Conservation (phyloP, 2,113 vertebrate genomes). For the Aspidoscelis tigris region DNA sequence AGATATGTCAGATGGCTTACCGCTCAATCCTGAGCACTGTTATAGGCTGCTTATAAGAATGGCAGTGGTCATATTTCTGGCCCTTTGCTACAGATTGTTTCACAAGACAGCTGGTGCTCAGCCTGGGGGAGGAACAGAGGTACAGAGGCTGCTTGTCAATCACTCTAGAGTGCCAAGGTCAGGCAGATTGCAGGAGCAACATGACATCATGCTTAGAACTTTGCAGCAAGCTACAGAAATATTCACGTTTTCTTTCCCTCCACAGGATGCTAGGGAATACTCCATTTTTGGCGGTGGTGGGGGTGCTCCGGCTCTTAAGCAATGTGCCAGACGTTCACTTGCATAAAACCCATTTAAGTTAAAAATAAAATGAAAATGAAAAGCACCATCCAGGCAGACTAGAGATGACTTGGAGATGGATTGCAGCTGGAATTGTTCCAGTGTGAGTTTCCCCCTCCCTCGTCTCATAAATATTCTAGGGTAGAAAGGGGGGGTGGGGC, state of each 20-base stretch:
- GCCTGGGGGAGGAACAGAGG: constrained; percentile 41
- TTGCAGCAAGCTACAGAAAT: not conserved
- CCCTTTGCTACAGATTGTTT: constrained; percentile 48
- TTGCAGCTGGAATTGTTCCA: too few relatives aligned
- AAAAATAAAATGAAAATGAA: too few relatives aligned
- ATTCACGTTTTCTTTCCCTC: not conserved
- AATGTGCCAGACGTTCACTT: not conserved
- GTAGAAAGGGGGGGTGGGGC: too few relatives aligned
- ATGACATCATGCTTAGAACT: constrained; percentile 14
- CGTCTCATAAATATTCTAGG: too few relatives aligned
- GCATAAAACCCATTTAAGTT: too few relatives aligned
- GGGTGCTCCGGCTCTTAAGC: not conserved
- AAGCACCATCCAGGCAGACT: too few relatives aligned
- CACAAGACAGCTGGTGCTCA: constrained; percentile 17
- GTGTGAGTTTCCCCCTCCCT: too few relatives aligned
- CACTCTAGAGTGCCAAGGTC: constrained; percentile 23
- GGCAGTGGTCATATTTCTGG: constrained; percentile 39
- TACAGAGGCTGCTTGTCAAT: constrained; percentile 47
- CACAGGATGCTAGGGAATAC: constrained; percentile 3
- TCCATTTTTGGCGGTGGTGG: not conserved
- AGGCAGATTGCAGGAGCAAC: not conserved
- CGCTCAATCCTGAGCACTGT: constrained; percentile 38
- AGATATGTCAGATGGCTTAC: constrained; percentile 48
- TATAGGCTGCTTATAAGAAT: constrained; percentile 52
- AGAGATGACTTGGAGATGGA: too few relatives aligned